These are phyloP conservation scores for Pseudopleuronectes americanus DNA, from an alignment of 2,797 vertebrate genomes.

Conservation along the genomic window DNA sequence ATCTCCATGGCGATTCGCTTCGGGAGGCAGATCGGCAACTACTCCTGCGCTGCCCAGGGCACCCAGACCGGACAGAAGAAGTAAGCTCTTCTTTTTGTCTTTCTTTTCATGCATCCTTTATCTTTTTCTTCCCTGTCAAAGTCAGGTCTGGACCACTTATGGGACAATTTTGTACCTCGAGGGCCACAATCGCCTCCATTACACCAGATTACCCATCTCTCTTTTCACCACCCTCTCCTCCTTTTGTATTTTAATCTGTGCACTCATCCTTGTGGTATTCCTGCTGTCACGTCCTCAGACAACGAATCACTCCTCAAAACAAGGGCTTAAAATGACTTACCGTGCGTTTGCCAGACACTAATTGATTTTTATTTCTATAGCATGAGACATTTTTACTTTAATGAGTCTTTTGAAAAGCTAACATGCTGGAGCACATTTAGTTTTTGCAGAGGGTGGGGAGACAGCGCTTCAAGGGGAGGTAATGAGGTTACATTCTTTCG, in stretches of 20 bases:
- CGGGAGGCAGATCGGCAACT: slow-evolving; percentile 91
- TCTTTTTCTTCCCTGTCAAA: not conserved
- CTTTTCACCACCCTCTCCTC: slow-evolving; percentile 10
- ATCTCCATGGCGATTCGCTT: slow-evolving; percentile 95
- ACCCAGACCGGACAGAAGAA: slow-evolving; percentile 97
- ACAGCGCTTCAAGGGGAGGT: slow-evolving; percentile 52
- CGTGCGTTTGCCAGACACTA: slow-evolving; percentile 21
- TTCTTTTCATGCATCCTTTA: slow-evolving; percentile 1
- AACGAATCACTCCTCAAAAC: slow-evolving; percentile 26
- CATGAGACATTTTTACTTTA: slow-evolving; percentile 36
- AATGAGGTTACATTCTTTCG: slow-evolving; percentile 68
- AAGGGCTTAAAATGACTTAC: slow-evolving; percentile 23
- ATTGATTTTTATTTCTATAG: slow-evolving; percentile 47
- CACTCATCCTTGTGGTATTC: slow-evolving; percentile 16
- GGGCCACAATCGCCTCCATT: slow-evolving; percentile 29
- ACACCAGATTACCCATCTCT: slow-evolving; percentile 33
- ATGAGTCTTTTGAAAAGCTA: slow-evolving; percentile 20
- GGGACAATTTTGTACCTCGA: not conserved
- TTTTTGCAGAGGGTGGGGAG: slow-evolving; percentile 44
- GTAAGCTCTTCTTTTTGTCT: slow-evolving; percentile 70
- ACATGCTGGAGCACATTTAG: slow-evolving; percentile 67
- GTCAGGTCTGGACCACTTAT: not conserved
- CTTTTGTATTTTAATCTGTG: slow-evolving; percentile 50
- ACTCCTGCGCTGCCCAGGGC: slow-evolving; percentile 96
- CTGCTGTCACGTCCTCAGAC: slow-evolving; percentile 27